Evolutionary conservation across 2,888 invertebrate species (phyloP).

Genomic region (Rhopalosiphum nymphaeae): DNA sequence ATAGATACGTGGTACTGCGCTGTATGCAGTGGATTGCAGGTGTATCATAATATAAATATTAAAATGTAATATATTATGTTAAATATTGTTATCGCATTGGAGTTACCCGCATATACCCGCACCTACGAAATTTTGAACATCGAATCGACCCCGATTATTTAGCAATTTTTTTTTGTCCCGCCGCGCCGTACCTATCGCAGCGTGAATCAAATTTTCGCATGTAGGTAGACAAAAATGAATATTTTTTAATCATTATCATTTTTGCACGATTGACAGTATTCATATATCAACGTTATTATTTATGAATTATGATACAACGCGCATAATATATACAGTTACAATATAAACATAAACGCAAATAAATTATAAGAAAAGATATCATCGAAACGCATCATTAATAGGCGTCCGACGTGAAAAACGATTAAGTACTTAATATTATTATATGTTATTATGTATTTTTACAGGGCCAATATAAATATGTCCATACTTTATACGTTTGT

Average conservation of each 20-base stretch:
- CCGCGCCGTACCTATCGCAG: neutral
- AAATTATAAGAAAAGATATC: constrained; percentile 11
- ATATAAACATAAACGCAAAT: neutral
- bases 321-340: too few species aligned
- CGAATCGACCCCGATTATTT: neutral
- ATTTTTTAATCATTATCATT: neutral
- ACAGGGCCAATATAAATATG: neutral
- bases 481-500: neutral
- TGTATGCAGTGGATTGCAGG: neutral
- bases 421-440: neutral
- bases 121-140: neutral
- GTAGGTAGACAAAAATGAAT: neutral
- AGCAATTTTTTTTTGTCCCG: neutral
- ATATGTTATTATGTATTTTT: neutral
- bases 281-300: neutral
- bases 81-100: neutral
- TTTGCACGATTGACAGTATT: neutral
- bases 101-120: neutral
- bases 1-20: neutral
- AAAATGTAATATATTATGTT: neutral
- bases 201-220: neutral
- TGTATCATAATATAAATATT: neutral
- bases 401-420: constrained; percentile 5
- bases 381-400: neutral
- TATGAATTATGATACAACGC: neutral